These are phyloP conservation scores for Shinisaurus crocodilurus DNA, from an alignment of 2,113 vertebrate genomes.

Conservation along the genomic window DNA sequence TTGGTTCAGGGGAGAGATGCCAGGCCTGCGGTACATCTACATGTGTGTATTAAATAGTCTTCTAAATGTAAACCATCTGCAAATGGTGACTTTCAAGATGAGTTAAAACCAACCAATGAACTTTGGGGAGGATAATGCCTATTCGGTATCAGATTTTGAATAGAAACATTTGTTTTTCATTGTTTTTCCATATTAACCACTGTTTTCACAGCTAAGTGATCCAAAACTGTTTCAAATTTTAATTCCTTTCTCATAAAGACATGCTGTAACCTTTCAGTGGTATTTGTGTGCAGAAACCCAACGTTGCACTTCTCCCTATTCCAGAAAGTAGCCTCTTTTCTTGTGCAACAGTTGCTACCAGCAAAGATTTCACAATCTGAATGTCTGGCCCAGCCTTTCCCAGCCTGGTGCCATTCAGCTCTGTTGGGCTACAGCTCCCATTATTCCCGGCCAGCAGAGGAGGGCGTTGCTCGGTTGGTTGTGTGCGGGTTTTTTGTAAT, in stretches of 20 bases:
- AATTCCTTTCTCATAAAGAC: neutral
- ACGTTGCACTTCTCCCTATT: neutral
- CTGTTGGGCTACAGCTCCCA: no score
- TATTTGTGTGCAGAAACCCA: neutral
- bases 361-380: neutral
- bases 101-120: conserved; percentile 27
- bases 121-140: conserved; percentile 27
- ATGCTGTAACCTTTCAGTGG: neutral
- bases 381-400: neutral
- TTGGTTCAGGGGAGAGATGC: conserved; percentile 35
- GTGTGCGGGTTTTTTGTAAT: neutral
- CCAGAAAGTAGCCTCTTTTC: neutral
- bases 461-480: no score
- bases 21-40: conserved; percentile 59
- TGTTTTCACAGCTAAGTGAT: neutral
- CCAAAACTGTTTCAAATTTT: neutral
- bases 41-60: conserved; percentile 53
- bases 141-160: conserved; percentile 29
- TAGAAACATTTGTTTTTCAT: conserved; percentile 36
- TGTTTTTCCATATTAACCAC: neutral
- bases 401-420: no score
- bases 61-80: conserved; percentile 74
- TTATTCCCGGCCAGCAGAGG: no score
- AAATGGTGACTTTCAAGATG: conserved; percentile 8
- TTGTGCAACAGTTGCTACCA: neutral